Evolutionary conservation across 2,113 vertebrate genomes (phyloP).

Genomic region (Melanerpes aurifrons): DNA sequence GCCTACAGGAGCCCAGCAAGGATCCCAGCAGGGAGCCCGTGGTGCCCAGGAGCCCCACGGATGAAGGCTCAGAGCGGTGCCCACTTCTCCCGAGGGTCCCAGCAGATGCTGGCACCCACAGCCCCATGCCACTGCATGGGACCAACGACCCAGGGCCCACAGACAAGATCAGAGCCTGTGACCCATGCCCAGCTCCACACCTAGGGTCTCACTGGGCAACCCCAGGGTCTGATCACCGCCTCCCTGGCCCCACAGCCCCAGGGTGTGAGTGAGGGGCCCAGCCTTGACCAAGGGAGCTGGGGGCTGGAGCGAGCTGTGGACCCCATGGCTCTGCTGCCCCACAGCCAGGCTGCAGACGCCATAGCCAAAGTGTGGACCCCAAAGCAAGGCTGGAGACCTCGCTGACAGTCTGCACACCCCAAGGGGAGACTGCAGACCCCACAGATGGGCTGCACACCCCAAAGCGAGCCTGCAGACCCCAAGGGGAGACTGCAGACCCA

Average conservation of each 20-base stretch:
- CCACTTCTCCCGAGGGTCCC: rapidly evolving
- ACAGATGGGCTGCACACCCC: not conserved
- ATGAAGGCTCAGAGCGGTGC: rapidly evolving
- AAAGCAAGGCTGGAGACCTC: not conserved
- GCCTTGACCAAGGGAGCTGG: not conserved
- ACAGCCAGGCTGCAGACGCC: not conserved
- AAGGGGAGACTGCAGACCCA: no score
- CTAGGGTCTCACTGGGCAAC: not conserved
- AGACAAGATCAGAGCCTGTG: not conserved
- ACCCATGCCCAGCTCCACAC: rapidly evolving
- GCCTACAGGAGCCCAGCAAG: no score
- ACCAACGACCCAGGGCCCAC: rapidly evolving
- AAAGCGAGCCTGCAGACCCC: not conserved
- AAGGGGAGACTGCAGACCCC: not conserved
- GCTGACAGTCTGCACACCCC: no score
- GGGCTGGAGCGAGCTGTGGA: not conserved
- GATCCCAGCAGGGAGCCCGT: no score
- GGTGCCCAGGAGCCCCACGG: no score
- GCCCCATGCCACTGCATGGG: rapidly evolving
- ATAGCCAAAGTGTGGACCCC: not conserved
- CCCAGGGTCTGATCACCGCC: not conserved
- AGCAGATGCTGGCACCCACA: rapidly evolving
- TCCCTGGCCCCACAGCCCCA: not conserved
- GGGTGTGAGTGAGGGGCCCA: not conserved
- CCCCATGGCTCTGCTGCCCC: not conserved